Base-by-base conservation (phyloP, 2,113 vertebrate genomes). In the Tetrax tetrax region DNA sequence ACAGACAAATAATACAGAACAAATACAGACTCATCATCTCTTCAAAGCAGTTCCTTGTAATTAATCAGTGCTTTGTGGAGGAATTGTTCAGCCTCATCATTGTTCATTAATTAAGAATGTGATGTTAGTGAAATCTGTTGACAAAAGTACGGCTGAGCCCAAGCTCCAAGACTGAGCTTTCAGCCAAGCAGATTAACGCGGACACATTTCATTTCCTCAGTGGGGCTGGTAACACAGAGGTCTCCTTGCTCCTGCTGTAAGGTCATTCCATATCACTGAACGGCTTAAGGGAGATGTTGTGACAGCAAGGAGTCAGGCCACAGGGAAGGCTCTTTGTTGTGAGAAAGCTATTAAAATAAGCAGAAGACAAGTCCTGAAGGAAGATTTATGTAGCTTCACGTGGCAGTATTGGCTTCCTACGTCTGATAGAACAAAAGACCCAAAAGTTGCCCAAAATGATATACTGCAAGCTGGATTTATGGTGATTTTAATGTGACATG, bases 31-130 rank as follows among this genome's bases (percentile, higher is more conserved):
- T 50, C 27, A 48, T 95, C 63, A 84, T 85, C 63, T 94, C 75
- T 86, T 94, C 70, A 83, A 59, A 90, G 65, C 70, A 63, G 37
- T 72, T 83, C 64, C 43, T 91, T 76, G 70, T 91, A 96, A 96
- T 95, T 93, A 96, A 76, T 94, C 94, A 76, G 87, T 59, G 87
- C 74, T 95, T 95, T 87, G 78, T 90, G 87, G 14, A 94, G 56
- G 71, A 92, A 89, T 92, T 94, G 77, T 90, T 96, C 87, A 88
- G 75, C 63, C 43, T 87, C 35, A 7, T 33, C 75, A 65, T 77
- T 87, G 82, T 94, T 95, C n/a, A 11, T 93, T 94, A 93, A 91
- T 91, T 95, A 87, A 83, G 68, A 81, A 71, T 70, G 60, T 41
- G 51, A 72, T 87, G 57, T 82, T 82, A 71, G 57, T 51, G n/a